phyloP scores from a whole-genome alignment of 2,888 invertebrate species.

The Leucoma salicis region DNA sequence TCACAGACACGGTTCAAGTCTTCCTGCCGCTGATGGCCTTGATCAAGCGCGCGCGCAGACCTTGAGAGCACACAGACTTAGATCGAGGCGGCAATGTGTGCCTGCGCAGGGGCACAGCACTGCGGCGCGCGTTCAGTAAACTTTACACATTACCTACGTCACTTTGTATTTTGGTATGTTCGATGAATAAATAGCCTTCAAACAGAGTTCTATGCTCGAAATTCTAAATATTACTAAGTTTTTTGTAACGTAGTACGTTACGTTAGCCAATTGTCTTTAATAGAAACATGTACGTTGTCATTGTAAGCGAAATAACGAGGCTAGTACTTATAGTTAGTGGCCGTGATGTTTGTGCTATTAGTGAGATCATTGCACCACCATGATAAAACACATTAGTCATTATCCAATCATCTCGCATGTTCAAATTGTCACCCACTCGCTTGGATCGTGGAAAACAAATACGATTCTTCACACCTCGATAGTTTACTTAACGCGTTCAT shows the following conservation, averaged over 20 bases:
- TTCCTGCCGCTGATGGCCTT: slow-evolving; percentile 65
- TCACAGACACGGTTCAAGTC: slow-evolving; percentile 36
- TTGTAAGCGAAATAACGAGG: slow-evolving; percentile 27
- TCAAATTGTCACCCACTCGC: slow-evolving; percentile 50
- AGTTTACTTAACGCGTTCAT: slow-evolving; percentile 27
- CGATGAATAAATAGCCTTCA: slow-evolving; percentile 63
- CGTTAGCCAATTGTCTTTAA: slow-evolving; percentile 26
- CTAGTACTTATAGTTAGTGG: slow-evolving; percentile 20
- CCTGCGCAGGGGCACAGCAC: slow-evolving; percentile 52
- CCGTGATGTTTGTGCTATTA: slow-evolving; percentile 20
- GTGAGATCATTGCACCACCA: slow-evolving; percentile 56
- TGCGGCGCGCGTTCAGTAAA: slow-evolving; percentile 70
- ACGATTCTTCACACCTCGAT: slow-evolving; percentile 42
- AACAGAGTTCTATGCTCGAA: slow-evolving; percentile 58
- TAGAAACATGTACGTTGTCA: slow-evolving; percentile 26
- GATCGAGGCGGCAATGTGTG: slow-evolving; percentile 51
- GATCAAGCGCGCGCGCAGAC: slow-evolving; percentile 60
- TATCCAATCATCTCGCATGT: slow-evolving; percentile 35
- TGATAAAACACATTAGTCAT: slow-evolving; percentile 54
- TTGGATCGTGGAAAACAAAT: slow-evolving; percentile 43
- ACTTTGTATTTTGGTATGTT: slow-evolving; percentile 60
- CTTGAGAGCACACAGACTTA: slow-evolving; percentile 58
- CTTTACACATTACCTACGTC: slow-evolving; percentile 74
- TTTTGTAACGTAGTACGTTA: slow-evolving; percentile 30
- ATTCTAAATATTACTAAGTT: slow-evolving; percentile 42